Percentiles rank a stretch among this genome's conserved stretches.
Evolutionary conservation across 2,888 invertebrate species (phyloP).

Genomic region (Diaphora mendica): DNA sequence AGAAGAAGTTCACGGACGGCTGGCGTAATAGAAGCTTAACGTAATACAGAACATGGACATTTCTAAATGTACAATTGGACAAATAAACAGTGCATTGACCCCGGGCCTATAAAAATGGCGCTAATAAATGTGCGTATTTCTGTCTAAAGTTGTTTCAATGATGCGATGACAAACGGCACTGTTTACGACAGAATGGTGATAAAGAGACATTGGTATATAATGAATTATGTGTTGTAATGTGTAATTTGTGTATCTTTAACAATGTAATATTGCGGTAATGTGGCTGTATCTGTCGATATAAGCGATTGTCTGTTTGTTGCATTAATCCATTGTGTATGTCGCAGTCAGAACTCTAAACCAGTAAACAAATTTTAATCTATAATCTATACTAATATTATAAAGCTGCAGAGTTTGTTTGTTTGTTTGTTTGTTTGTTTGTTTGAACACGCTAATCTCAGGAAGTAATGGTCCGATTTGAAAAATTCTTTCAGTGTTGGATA

Average conservation of each 20-base stretch:
- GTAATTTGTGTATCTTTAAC: constrained; percentile 7
- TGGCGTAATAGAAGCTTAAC: constrained; percentile 43
- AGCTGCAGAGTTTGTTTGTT: too few species aligned
- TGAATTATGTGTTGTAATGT: background rate
- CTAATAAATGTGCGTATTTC: constrained; percentile 41
- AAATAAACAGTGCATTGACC: constrained; percentile 53
- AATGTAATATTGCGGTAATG: constrained; percentile 1
- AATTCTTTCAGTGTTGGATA: too few species aligned
- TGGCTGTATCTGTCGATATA: background rate
- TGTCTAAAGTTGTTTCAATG: constrained; percentile 27
- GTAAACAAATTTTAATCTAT: too few species aligned
- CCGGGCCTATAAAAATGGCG: constrained; percentile 43
- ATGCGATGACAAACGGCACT: constrained; percentile 22
- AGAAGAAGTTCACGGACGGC: background rate
- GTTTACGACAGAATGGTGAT: constrained; percentile 13
- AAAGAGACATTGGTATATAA: background rate
- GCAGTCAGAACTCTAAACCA: background rate
- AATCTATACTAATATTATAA: too few species aligned
- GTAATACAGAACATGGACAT: constrained; percentile 41
- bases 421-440: too few species aligned
- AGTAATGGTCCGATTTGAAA: too few species aligned
- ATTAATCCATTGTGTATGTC: background rate
- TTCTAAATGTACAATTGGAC: constrained; percentile 48
- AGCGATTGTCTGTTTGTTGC: background rate
- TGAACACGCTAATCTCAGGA: too few species aligned